Evolutionary conservation across 2,888 invertebrate species (phyloP), one percentile per base, ranked within the genome.

Genomic region (Napeogenes inachia): DNA sequence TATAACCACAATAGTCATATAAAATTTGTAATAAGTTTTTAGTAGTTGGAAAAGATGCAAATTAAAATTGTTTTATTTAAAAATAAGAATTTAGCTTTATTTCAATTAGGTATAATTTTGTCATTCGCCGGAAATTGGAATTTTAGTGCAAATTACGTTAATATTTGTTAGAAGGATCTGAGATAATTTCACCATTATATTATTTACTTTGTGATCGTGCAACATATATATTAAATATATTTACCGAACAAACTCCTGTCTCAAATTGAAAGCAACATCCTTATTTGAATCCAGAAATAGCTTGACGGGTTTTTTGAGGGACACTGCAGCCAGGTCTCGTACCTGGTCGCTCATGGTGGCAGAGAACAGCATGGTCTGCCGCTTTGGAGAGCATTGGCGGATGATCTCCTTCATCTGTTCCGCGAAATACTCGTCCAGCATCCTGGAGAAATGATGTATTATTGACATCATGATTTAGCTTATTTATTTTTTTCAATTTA

Each of bases 271-370:
- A 0, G 99, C 99, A 2, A 99, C 98, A 72, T 98, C 97, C 75
- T 96, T 96, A 81, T 98, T 99, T 69, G 96, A 97, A 82, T 99
- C 98, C 0, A 99, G 96, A 84, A 99, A 99, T 62, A 99, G 92
- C 80, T 96, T 96, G 38, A 99, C 96, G 0, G 99, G 99, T 73
- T 97, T 96, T 68, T 95, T 94, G 35, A 99, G 91, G 0, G 99
- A 98, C 2, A 99, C 96, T 0, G 97, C 94, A 0, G 98, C 98
- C 61, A 99, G 89, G 84, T 98, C 98, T 83, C 97, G 95, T 0
- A 99, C 99, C 84, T 97, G 94, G 60, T 99, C 99, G n/a, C 98
- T 98, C 99, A 99, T 99, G 13, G 99, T 99, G 45, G 99, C 99
- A 0, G 99, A 99, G 91, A 99, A 99, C 63, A 99, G 88, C 93